These are phyloP conservation scores for Notarius lentiginosus DNA, from an alignment of 2,113 vertebrate species.

Conservation along the genomic window DNA sequence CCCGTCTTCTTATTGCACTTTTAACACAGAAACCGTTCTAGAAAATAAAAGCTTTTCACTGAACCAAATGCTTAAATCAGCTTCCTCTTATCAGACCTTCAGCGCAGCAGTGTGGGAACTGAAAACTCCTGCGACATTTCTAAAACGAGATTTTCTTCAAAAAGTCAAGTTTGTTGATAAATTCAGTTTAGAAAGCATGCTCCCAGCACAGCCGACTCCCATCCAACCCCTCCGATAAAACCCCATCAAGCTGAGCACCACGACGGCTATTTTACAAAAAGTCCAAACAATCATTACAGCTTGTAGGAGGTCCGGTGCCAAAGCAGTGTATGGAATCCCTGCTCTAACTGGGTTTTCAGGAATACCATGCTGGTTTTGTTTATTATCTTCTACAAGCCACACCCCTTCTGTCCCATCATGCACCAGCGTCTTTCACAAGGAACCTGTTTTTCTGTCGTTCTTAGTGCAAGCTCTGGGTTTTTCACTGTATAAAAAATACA, in stretches of 20 bases:
- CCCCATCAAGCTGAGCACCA: not conserved
- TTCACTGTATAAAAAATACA: no score
- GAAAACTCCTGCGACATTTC: not conserved
- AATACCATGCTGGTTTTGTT: not conserved
- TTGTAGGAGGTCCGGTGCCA: no score
- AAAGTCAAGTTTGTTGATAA: no score
- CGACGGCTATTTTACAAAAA: no score
- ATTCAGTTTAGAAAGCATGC: no score
- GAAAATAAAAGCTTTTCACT: not conserved
- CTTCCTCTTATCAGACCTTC: not conserved
- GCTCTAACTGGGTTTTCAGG: not conserved
- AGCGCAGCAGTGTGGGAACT: not conserved
- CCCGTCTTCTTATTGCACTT: not conserved
- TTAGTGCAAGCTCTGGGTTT: no score
- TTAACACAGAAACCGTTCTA: not conserved
- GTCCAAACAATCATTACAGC: no score
- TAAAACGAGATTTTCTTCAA: no score
- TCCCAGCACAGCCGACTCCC: not conserved
- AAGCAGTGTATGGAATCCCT: no score
- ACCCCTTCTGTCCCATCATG: not conserved
- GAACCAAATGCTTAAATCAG: not conserved
- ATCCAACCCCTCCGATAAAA: not conserved
- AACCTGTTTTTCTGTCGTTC: no score
- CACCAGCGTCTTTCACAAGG: no score
- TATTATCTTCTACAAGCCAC: not conserved